Percentiles rank a stretch among this genome's conserved stretches.
phyloP scores from a whole-genome alignment of 2,888 invertebrate genomes.

The Meiosimyza platycephala region DNA sequence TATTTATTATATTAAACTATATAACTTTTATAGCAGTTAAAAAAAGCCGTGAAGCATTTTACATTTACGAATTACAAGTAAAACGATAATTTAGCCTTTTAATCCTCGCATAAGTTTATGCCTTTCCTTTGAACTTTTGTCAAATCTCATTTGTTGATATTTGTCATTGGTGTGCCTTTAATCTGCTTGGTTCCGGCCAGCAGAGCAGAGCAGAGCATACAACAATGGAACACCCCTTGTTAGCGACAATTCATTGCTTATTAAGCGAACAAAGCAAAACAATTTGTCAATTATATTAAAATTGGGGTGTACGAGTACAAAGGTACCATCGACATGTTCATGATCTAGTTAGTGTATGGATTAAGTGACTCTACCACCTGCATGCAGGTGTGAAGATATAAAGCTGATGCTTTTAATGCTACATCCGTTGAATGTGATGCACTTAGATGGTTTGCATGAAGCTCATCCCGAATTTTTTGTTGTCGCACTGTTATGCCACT shows the following conservation, averaged over 20 bases:
- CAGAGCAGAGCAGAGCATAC: neutral
- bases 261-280: conserved; percentile 38
- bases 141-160: too few relatives aligned
- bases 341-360: conserved; percentile 26
- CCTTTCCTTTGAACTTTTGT: too few relatives aligned
- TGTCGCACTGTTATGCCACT: too few relatives aligned
- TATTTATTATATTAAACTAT: too few relatives aligned
- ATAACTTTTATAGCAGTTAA: too few relatives aligned
- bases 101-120: too few relatives aligned
- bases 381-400: conserved; percentile 54
- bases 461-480: conserved; percentile 23
- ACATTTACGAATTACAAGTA: too few relatives aligned
- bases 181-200: neutral
- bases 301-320: conserved; percentile 47
- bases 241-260: conserved; percentile 34
- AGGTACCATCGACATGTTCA: conserved; percentile 5
- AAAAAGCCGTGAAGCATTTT: too few relatives aligned
- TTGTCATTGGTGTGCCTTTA: too few relatives aligned
- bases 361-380: conserved; percentile 52
- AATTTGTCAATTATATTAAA: conserved; percentile 65
- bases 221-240: conserved; percentile 18
- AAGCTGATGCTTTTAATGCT: conserved; percentile 18
- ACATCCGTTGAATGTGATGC: conserved; percentile 28
- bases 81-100: too few relatives aligned
- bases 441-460: conserved; percentile 12